phyloP scores from a whole-genome alignment of 2,888 invertebrate genomes.

The Rhagophthalmus giganteus region DNA sequence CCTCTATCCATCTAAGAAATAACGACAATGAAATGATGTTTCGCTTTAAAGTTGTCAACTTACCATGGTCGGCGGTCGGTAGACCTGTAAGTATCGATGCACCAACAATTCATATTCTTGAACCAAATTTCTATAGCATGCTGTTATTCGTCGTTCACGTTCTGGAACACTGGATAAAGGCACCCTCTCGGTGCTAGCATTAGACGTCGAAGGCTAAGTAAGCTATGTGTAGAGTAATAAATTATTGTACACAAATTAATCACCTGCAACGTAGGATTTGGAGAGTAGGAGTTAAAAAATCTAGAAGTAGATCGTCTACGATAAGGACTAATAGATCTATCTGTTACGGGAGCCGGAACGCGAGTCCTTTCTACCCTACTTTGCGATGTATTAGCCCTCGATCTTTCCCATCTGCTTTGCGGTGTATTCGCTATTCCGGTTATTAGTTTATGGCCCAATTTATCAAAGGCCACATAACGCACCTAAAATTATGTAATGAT shows the following conservation, averaged over 20 bases:
- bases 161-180: constrained; percentile 52
- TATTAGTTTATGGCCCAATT: constrained; percentile 76
- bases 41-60: no score
- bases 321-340: constrained; percentile 46
- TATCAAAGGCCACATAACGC: constrained; percentile 84
- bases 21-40: no score
- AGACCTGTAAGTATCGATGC: constrained; percentile 57
- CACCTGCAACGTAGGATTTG: no score
- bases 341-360: constrained; percentile 50
- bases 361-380: constrained; percentile 37
- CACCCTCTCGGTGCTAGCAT: constrained; percentile 34
- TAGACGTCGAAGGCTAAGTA: not conserved
- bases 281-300: no score
- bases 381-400: constrained; percentile 10
- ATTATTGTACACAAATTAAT: no score
- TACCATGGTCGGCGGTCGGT: constrained; percentile 56
- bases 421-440: constrained; percentile 77
- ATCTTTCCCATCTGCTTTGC: constrained; percentile 59
- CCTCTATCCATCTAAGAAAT: constrained; percentile 65
- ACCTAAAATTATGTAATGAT: constrained; percentile 38
- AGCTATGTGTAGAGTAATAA: no score
- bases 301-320: constrained; percentile 35
- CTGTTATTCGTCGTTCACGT: constrained; percentile 56
- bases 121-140: constrained; percentile 57
- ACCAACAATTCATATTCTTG: constrained; percentile 59